These are phyloP conservation scores for Mastomys natalensis DNA, from an alignment of 2,113 vertebrate genomes.

Conservation along the genomic window DNA sequence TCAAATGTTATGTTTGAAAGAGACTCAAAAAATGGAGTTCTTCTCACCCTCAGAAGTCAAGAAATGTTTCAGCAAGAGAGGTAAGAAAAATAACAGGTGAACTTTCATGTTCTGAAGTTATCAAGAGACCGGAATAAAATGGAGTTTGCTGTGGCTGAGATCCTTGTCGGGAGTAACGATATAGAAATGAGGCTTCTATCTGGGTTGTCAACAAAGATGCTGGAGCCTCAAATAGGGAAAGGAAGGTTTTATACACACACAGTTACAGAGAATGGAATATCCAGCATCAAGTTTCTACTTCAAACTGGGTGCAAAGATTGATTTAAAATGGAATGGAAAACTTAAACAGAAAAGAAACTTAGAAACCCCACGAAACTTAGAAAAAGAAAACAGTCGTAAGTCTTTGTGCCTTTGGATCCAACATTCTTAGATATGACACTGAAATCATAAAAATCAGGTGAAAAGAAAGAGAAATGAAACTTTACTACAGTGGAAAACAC, in stretches of 20 bases:
- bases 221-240: background rate
- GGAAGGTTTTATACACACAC: background rate
- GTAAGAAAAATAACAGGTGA: background rate
- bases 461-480: background rate
- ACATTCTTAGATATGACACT: background rate
- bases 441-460: background rate
- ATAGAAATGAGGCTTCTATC: background rate
- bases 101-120: background rate
- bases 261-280: background rate
- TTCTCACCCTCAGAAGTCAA: background rate
- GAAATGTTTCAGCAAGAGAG: background rate
- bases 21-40: background rate
- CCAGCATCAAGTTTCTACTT: background rate
- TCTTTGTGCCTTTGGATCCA: background rate
- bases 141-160: background rate
- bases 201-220: background rate
- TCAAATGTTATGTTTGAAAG: slow-evolving; percentile 19
- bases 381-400: background rate
- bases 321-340: background rate
- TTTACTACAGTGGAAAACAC: background rate
- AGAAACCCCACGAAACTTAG: background rate
- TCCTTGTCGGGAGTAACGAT: background rate
- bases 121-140: slow-evolving; percentile 39
- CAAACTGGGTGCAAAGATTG: background rate
- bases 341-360: background rate